These are phyloP conservation scores for Rhinopomastus cyanomelas DNA, from an alignment of 2,113 vertebrate species.

Conservation along the genomic window DNA sequence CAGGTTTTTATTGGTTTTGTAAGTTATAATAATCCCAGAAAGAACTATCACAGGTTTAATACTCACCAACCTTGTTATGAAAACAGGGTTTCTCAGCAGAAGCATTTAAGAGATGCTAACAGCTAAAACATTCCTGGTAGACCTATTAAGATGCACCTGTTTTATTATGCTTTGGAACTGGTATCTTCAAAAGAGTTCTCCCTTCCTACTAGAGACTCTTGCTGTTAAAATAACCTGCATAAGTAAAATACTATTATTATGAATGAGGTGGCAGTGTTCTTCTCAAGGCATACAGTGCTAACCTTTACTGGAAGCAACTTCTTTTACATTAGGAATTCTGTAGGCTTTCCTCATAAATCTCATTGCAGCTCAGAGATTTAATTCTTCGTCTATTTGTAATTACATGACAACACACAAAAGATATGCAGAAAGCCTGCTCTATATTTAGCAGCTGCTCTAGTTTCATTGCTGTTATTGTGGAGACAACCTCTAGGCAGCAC, in stretches of 20 bases:
- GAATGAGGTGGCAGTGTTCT: not conserved
- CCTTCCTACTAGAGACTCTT: conserved; percentile 9
- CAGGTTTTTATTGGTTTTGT: conserved; percentile 83
- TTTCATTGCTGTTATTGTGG: conserved; percentile 31
- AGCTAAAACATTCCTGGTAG: conserved; percentile 79
- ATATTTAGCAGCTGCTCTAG: conserved; percentile 58
- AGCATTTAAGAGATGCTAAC: conserved; percentile 79
- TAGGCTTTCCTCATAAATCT: conserved; percentile 1
- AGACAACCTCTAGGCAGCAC: conserved; percentile 42
- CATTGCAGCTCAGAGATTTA: not conserved
- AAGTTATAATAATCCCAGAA: conserved; percentile 78
- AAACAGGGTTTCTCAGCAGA: conserved; percentile 79
- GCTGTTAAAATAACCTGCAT: conserved; percentile 31
- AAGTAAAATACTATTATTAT: conserved; percentile 18
- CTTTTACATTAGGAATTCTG: conserved; percentile 14
- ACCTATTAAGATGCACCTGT: conserved; percentile 82
- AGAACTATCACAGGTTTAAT: conserved; percentile 80
- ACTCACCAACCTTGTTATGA: conserved; percentile 81
- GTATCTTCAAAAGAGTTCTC: conserved; percentile 55
- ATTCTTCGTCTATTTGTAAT: conserved; percentile 61
- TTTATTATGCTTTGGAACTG: conserved; percentile 72
- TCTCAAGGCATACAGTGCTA: not conserved
- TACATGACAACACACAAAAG: conserved; percentile 45
- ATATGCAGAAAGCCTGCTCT: conserved; percentile 42
- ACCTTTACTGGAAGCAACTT: not conserved